phyloP scores from a whole-genome alignment of 1,140 invertebrate species.

The Platyscapa corneri region DNA sequence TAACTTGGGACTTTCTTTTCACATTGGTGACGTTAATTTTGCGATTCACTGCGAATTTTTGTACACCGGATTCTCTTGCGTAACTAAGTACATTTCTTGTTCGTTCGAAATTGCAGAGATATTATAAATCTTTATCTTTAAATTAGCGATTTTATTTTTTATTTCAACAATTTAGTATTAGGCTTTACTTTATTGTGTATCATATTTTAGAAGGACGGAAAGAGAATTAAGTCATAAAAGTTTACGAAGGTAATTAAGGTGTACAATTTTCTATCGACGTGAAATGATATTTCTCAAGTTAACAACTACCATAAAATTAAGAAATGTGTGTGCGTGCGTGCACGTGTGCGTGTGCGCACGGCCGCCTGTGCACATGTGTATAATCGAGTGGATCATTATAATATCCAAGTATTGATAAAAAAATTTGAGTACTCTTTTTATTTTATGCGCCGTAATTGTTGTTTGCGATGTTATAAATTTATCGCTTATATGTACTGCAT shows the following conservation, averaged over 20 bases:
- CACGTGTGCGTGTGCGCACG: too few relatives aligned
- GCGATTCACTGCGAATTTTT: too few relatives aligned
- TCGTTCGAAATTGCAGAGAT: background rate
- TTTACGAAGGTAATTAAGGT: conserved; percentile 19
- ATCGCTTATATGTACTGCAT: background rate
- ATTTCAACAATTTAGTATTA: background rate
- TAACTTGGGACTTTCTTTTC: too few relatives aligned
- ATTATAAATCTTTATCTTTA: background rate
- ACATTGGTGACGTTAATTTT: too few relatives aligned
- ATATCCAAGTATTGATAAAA: background rate
- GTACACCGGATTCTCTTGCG: too few relatives aligned
- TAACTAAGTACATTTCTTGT: too few relatives aligned
- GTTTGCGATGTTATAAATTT: background rate
- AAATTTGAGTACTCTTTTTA: background rate
- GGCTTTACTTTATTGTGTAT: background rate
- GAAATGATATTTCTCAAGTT: conserved; percentile 11
- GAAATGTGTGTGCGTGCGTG: too few relatives aligned
- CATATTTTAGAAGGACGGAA: background rate
- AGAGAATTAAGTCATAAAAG: conserved; percentile 11
- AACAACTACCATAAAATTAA: conserved; percentile 17
- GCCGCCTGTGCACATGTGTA: too few relatives aligned
- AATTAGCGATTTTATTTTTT: background rate
- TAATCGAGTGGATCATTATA: background rate
- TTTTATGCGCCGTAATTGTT: background rate
- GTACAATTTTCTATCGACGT: conserved; percentile 12